These are phyloP conservation scores for Sebastes miniatus DNA, from an alignment of 2,797 vertebrate genomes.

Conservation along the genomic window DNA sequence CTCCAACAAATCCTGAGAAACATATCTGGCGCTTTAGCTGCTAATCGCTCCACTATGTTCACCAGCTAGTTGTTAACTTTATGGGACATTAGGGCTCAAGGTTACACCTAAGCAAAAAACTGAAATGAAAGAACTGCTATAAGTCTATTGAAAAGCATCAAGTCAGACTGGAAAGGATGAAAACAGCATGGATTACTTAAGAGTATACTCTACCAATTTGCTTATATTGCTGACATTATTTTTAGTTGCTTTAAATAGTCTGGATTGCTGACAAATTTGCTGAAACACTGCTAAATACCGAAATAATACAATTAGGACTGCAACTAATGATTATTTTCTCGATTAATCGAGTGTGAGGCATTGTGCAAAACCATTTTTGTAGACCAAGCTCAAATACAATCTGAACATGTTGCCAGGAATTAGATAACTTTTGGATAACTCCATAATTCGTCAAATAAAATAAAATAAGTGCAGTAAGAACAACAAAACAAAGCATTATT, in stretches of 20 bases:
- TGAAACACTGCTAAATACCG: background rate
- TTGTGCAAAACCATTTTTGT: rapidly evolving
- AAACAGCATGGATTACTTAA: background rate
- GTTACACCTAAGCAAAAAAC: background rate
- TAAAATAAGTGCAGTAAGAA: too few species aligned
- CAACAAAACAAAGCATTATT: too few species aligned
- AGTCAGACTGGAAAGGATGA: too few species aligned
- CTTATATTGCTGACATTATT: background rate
- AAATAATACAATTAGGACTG: background rate
- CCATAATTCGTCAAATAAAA: rapidly evolving
- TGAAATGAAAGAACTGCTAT: background rate
- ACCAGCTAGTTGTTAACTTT: background rate
- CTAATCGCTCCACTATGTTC: background rate
- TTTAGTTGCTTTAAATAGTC: background rate
- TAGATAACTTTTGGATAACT: too few species aligned
- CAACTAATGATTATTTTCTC: too few species aligned
- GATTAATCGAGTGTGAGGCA: too few species aligned
- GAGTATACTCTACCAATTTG: background rate
- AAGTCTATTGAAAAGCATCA: too few species aligned
- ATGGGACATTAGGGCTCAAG: too few species aligned
- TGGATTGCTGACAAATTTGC: background rate
- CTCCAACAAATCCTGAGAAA: background rate
- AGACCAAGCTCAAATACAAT: background rate
- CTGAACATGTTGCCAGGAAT: too few species aligned
- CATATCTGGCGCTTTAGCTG: background rate